Evolutionary conservation across 1,140 invertebrate genomes (phyloP).

Genomic region (Monochamus saltuarius): DNA sequence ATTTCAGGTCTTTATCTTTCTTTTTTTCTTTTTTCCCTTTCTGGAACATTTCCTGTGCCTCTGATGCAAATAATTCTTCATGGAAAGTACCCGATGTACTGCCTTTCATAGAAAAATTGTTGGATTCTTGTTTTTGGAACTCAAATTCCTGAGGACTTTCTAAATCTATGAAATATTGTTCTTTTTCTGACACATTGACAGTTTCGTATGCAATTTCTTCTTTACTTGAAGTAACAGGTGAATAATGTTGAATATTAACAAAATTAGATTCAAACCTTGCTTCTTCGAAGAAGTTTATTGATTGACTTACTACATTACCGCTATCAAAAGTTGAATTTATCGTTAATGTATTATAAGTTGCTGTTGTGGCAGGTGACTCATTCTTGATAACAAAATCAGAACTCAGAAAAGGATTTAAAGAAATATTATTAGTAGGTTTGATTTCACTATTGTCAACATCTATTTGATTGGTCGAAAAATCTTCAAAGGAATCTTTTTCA

Average conservation of each 20-base stretch:
- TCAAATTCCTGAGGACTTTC: too few relatives aligned
- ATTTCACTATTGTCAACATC: too few relatives aligned
- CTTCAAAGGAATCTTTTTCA: too few relatives aligned
- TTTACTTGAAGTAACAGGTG: too few relatives aligned
- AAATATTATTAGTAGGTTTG: background rate
- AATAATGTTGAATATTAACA: too few relatives aligned
- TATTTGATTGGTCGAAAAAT: too few relatives aligned
- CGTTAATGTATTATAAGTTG: slow-evolving; percentile 38
- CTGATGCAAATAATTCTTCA: background rate
- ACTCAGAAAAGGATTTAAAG: slow-evolving; percentile 38
- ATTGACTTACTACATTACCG: background rate
- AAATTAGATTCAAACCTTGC: slow-evolving; percentile 28
- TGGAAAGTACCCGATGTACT: too few relatives aligned
- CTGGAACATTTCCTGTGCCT: slow-evolving; percentile 12
- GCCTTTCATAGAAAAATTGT: too few relatives aligned
- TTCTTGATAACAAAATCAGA: slow-evolving; percentile 20
- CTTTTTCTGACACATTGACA: too few relatives aligned
- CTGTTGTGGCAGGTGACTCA: slow-evolving; percentile 27
- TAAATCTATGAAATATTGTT: too few relatives aligned
- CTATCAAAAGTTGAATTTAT: slow-evolving; percentile 34
- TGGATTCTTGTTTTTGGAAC: too few relatives aligned
- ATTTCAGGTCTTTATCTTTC: slow-evolving; percentile 54
- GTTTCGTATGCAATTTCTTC: too few relatives aligned
- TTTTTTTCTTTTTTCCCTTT: slow-evolving; percentile 53
- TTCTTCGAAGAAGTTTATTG: slow-evolving; percentile 10